A percentile compares a stretch with the other conserved stretches of the same genome.
Conservation (phyloP, 2,797 vertebrate species). For the Chloroceryle amazona region DNA sequence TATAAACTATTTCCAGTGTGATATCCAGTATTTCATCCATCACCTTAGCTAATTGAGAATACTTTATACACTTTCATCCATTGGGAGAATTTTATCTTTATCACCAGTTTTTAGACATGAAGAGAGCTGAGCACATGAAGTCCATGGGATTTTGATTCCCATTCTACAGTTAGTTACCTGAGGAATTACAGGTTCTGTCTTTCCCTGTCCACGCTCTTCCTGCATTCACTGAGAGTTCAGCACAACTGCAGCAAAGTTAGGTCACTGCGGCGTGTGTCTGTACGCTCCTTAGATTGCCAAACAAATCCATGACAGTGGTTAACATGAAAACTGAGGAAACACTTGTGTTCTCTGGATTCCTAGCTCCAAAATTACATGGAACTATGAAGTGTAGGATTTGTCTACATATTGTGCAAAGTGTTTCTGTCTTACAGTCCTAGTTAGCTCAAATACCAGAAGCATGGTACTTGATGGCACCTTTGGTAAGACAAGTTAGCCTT, state of each 20-base stretch:
- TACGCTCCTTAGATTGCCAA: background rate
- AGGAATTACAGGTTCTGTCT: background rate
- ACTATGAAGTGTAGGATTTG: background rate
- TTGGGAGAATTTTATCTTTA: background rate
- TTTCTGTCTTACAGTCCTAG: background rate
- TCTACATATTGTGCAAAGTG: background rate
- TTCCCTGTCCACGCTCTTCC: background rate
- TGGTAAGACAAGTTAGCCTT: background rate
- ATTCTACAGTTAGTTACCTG: background rate
- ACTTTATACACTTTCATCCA: background rate
- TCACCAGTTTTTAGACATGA: background rate
- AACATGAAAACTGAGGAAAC: background rate
- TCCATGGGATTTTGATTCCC: background rate
- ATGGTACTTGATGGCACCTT: background rate
- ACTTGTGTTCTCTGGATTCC: background rate
- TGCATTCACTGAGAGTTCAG: background rate
- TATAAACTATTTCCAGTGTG: background rate
- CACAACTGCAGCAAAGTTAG: background rate
- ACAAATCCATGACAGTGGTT: background rate
- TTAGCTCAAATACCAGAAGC: background rate
- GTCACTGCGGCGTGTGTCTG: background rate
- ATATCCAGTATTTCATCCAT: background rate
- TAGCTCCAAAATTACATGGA: background rate
- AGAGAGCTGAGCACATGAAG: background rate
- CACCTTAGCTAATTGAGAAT: rapidly evolving